These are phyloP conservation scores for Suillia variegata DNA, from an alignment of 2,888 invertebrate species.

Conservation along the genomic window DNA sequence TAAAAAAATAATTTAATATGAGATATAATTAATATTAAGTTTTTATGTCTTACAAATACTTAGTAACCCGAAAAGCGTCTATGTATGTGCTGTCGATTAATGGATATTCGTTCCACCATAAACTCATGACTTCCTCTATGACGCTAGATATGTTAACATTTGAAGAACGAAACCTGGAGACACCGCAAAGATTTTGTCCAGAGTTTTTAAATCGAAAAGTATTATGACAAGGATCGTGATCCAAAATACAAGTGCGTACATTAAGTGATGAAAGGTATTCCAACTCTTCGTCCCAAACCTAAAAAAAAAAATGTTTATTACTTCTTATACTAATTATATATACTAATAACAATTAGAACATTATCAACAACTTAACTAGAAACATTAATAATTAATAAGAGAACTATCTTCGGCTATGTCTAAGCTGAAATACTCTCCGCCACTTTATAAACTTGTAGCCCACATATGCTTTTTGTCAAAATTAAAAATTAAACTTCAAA, in stretches of 20 bases:
- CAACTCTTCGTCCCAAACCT: conserved; percentile 59
- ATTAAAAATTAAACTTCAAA: no score
- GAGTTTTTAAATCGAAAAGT: conserved; percentile 54
- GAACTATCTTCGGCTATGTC: no score
- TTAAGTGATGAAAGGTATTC: conserved; percentile 56
- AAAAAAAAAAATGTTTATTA: background rate
- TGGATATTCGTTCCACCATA: conserved; percentile 58
- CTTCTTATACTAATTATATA: no score
- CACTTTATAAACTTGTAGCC: no score
- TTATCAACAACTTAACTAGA: no score
- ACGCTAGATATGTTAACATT: conserved; percentile 52
- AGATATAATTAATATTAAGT: background rate
- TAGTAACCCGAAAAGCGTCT: conserved; percentile 46
- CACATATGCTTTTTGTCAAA: no score
- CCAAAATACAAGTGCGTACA: conserved; percentile 54
- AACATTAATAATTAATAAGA: no score
- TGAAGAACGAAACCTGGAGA: conserved; percentile 47
- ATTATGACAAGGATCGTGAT: conserved; percentile 57
- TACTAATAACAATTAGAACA: no score
- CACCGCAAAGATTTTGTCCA: conserved; percentile 56
- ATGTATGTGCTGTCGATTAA: conserved; percentile 57
- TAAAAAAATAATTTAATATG: background rate
- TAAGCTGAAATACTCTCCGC: no score
- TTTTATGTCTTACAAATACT: conserved; percentile 49
- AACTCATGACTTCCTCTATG: conserved; percentile 48